phyloP scores from a whole-genome alignment of 2,888 invertebrate genomes.

The Amiota mariae region DNA sequence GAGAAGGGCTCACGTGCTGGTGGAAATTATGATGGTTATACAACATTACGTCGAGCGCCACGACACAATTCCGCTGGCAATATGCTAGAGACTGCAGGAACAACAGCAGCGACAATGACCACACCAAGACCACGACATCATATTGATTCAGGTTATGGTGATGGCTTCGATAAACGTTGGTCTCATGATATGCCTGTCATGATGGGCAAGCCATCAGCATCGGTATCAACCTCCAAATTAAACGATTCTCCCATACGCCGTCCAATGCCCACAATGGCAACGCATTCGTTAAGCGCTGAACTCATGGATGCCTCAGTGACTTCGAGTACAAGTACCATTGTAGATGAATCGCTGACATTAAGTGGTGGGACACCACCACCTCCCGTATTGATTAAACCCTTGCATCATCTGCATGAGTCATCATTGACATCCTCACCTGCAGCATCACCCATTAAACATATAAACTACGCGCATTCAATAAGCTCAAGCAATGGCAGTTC shows the following conservation, averaged over 20 bases:
- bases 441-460: constrained; percentile 60
- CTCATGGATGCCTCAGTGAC: constrained; percentile 69
- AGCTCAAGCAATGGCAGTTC: constrained; percentile 70
- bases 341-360: constrained; percentile 62
- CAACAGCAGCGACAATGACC: constrained; percentile 43
- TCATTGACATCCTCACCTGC: constrained; percentile 30
- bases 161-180: constrained; percentile 87
- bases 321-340: constrained; percentile 68
- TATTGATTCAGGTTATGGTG: constrained; percentile 92
- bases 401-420: constrained; percentile 31
- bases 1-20: constrained; percentile 71
- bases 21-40: constrained; percentile 73
- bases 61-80: constrained; percentile 68
- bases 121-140: constrained; percentile 77
- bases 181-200: constrained; percentile 79
- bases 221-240: constrained; percentile 58
- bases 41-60: constrained; percentile 70
- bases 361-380: constrained; percentile 37
- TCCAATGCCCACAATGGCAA: constrained; percentile 62
- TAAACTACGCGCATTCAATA: constrained; percentile 62
- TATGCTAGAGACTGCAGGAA: constrained; percentile 61
- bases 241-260: constrained; percentile 62
- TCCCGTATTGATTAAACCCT: constrained; percentile 49
- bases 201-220: constrained; percentile 54
- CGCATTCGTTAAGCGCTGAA: constrained; percentile 58